phyloP scores from a whole-genome alignment of 2,888 invertebrate species.

The Mechanitis mazaeus region DNA sequence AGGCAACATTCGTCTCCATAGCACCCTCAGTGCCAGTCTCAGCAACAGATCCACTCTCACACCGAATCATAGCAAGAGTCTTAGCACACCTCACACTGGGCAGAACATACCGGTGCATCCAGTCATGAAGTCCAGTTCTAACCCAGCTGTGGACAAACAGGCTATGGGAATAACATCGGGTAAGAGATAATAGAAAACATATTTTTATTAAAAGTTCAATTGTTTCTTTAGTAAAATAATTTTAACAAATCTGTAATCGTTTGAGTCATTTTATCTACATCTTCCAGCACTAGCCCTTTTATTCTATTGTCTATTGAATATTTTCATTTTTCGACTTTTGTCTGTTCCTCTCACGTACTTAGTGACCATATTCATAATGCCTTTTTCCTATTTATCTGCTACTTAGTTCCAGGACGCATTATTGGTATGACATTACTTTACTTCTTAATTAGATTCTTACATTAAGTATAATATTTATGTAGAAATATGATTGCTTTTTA shows the following conservation, averaged over 20 bases:
- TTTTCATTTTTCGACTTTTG: too few species aligned
- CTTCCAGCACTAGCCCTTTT: too few species aligned
- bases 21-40: slow-evolving; percentile 41
- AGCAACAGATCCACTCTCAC: slow-evolving; percentile 47
- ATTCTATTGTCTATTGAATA: too few species aligned
- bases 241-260: too few species aligned
- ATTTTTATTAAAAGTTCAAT: not conserved
- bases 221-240: too few species aligned
- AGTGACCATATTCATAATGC: slow-evolving; percentile 15
- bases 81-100: slow-evolving; percentile 65
- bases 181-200: slow-evolving; percentile 31
- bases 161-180: slow-evolving; percentile 71
- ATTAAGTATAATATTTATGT: slow-evolving; percentile 13
- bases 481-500: too few species aligned
- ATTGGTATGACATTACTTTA: slow-evolving; percentile 50
- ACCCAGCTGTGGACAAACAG: slow-evolving; percentile 71
- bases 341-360: not conserved
- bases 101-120: slow-evolving; percentile 64
- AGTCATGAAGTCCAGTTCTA: slow-evolving; percentile 71
- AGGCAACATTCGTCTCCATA: slow-evolving; percentile 45
- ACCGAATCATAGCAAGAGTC: slow-evolving; percentile 64
- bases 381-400: slow-evolving; percentile 40
- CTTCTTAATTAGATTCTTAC: slow-evolving; percentile 9
- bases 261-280: too few species aligned
- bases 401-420: slow-evolving; percentile 59